A percentile compares a stretch with the other conserved stretches of the same genome.
phyloP scores from a whole-genome alignment of 2,888 invertebrate genomes.

The Tipula vernalis region DNA sequence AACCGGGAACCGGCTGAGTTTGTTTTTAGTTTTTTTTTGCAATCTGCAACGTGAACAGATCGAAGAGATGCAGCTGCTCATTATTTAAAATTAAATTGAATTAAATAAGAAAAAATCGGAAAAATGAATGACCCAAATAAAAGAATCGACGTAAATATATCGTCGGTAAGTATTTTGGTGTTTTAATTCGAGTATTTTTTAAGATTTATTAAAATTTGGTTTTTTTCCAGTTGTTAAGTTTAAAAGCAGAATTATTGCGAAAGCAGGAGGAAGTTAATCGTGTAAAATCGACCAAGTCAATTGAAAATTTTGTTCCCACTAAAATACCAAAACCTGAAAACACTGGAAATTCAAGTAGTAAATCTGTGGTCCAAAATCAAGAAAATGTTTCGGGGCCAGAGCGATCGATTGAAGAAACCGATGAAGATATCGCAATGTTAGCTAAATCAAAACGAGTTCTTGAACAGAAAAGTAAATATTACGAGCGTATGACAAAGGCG shows the following conservation, averaged over 20 bases:
- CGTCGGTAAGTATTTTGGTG: conserved; percentile 21
- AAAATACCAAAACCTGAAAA: conserved; percentile 22
- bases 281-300: conserved; percentile 43
- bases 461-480: conserved; percentile 34
- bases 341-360: background rate
- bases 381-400: conserved; percentile 27
- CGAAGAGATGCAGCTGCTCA: background rate
- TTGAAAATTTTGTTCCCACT: conserved; percentile 39
- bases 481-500: conserved; percentile 34
- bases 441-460: conserved; percentile 36
- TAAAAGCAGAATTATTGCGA: conserved; percentile 79
- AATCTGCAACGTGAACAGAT: background rate
- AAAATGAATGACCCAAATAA: conserved; percentile 35
- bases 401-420: conserved; percentile 25
- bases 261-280: conserved; percentile 74
- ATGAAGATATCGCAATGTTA: conserved; percentile 27
- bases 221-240: conserved; percentile 49
- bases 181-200: no score
- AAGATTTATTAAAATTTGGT: background rate
- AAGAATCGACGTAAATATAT: conserved; percentile 33
- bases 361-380: conserved; percentile 18
- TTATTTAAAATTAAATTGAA: background rate
- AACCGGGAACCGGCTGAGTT: background rate
- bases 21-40: background rate
- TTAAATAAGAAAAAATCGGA: background rate